These are phyloP conservation scores for Canis aureus DNA, from an alignment of 2,113 vertebrate species.

Conservation along the genomic window DNA sequence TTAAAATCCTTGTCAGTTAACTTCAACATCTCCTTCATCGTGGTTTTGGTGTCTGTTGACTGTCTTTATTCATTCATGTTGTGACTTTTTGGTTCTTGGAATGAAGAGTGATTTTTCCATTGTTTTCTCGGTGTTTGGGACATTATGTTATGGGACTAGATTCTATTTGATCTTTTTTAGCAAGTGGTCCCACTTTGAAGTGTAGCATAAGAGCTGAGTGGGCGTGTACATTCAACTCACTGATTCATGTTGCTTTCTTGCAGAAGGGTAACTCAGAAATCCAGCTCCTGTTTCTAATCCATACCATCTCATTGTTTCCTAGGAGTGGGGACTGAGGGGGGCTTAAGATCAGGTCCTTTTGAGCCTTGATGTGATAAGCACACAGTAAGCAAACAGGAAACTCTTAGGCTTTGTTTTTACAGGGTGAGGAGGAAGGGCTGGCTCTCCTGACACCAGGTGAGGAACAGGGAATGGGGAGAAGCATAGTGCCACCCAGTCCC, in stretches of 20 bases:
- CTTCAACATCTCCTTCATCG: not conserved
- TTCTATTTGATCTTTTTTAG: not conserved
- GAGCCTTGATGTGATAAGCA: not conserved
- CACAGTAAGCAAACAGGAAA: not conserved
- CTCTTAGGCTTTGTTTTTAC: not conserved
- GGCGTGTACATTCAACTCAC: not conserved
- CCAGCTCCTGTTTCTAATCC: not conserved
- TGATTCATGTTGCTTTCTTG: not conserved
- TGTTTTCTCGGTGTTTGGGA: not conserved
- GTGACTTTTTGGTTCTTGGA: not conserved
- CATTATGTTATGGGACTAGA: not conserved
- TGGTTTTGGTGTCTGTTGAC: not conserved
- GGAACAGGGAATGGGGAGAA: not conserved
- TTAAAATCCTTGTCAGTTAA: slow-evolving; percentile 8
- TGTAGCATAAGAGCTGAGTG: not conserved
- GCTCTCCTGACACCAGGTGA: not conserved
- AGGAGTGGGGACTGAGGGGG: too few relatives aligned
- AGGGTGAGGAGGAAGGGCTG: not conserved
- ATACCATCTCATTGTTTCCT: not conserved
- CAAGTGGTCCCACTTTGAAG: not conserved
- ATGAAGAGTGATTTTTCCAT: not conserved
- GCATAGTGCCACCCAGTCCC: not conserved
- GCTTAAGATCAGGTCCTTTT: not conserved
- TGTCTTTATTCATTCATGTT: not conserved
- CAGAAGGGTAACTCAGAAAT: not conserved